Evolutionary conservation across 2,113 vertebrate species (phyloP).

Genomic region (Lepus americanus): DNA sequence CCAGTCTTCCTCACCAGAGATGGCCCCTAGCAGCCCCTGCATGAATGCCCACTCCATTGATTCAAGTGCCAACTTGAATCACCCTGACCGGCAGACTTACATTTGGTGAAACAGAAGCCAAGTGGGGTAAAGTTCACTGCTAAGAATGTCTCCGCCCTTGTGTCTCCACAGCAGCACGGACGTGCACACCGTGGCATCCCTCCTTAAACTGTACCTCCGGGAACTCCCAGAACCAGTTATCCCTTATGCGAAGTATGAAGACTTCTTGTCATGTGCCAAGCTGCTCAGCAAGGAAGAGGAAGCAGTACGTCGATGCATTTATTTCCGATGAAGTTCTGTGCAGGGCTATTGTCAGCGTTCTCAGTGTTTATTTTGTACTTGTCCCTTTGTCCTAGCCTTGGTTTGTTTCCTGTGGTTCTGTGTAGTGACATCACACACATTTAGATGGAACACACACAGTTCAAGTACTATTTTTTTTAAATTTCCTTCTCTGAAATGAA

Average conservation of each 20-base stretch:
- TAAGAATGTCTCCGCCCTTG: constrained; percentile 58
- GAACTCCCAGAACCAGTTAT: constrained; percentile 97
- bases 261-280: constrained; percentile 95
- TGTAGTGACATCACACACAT: not conserved
- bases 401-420: not conserved
- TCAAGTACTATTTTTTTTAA: not conserved
- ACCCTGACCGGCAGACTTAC: not conserved
- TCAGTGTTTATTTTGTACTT: not conserved
- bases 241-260: constrained; percentile 95
- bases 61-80: not conserved
- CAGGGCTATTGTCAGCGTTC: not conserved
- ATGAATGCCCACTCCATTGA: not conserved
- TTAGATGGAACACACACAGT: not conserved
- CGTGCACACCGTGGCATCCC: constrained; percentile 97
- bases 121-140: not conserved
- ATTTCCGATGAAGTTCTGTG: not conserved
- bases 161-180: constrained; percentile 93
- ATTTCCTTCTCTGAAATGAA: not conserved
- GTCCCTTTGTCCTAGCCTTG: not conserved
- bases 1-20: not conserved
- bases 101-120: not conserved
- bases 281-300: constrained; percentile 95
- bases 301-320: constrained; percentile 88
- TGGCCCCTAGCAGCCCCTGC: not conserved
- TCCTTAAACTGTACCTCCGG: constrained; percentile 97